A percentile compares a stretch with the other conserved stretches of the same genome.
Conservation (phyloP, 2,888 invertebrate species). For the Scaptomyza flava region DNA sequence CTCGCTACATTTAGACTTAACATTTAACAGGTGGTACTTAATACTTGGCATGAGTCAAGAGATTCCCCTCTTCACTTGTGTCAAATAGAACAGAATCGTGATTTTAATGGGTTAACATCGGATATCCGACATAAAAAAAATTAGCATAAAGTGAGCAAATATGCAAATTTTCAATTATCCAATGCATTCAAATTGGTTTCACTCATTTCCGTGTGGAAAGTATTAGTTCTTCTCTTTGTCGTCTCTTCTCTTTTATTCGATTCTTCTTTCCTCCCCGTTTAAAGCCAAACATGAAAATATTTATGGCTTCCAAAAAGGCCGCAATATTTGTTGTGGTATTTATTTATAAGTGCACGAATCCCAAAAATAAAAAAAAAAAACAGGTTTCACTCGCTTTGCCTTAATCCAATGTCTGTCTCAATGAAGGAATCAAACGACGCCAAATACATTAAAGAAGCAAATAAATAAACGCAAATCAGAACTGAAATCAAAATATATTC, state of each 20-base stretch:
- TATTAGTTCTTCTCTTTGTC: not conserved
- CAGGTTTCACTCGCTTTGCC: slow-evolving; percentile 36
- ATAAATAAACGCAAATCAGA: slow-evolving; percentile 45
- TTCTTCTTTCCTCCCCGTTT: not conserved
- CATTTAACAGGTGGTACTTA: slow-evolving; percentile 15
- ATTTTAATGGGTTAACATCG: not conserved
- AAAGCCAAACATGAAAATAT: not conserved
- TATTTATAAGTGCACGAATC: slow-evolving; percentile 10
- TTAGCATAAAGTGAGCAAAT: slow-evolving; percentile 31
- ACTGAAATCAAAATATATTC: slow-evolving; percentile 20
- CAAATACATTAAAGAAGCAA: slow-evolving; percentile 54
- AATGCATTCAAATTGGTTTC: slow-evolving; percentile 19
- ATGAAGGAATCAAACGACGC: slow-evolving; percentile 46
- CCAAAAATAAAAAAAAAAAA: slow-evolving; percentile 28
- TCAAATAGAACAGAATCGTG: slow-evolving; percentile 7
- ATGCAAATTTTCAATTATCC: slow-evolving; percentile 28
- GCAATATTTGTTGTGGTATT: slow-evolving; percentile 19
- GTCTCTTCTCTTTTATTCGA: slow-evolving; percentile 1
- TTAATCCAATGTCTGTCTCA: slow-evolving; percentile 18
- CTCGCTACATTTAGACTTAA: not conserved
- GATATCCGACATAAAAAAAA: slow-evolving; percentile 17
- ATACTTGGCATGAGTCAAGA: slow-evolving; percentile 30
- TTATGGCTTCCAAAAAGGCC: slow-evolving; percentile 5
- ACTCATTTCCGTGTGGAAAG: slow-evolving; percentile 18
- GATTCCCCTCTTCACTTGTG: not conserved